phyloP scores from a whole-genome alignment of 2,888 invertebrate species.

The Periphyllus acericola region DNA sequence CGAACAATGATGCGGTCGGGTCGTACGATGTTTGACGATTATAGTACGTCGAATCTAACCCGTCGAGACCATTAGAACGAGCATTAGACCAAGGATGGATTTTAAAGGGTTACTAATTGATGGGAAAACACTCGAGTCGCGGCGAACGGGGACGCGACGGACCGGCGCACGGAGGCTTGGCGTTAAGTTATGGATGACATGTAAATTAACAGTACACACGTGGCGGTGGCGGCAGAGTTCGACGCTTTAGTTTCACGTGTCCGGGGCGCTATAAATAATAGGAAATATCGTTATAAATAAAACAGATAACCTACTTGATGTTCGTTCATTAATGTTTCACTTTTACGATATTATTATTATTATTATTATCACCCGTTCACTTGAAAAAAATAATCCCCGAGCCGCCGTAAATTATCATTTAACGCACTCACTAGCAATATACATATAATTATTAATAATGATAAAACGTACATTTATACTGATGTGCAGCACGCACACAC shows the following conservation, averaged over 20 bases:
- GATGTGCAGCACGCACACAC: too few species aligned
- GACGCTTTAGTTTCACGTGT: background rate
- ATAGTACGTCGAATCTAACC: too few species aligned
- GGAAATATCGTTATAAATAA: conserved; percentile 28
- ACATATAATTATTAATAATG: too few species aligned
- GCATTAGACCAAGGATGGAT: too few species aligned
- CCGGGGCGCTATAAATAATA: conserved; percentile 24
- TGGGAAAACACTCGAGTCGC: conserved; percentile 24
- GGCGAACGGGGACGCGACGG: background rate
- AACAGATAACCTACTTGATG: conserved; percentile 37
- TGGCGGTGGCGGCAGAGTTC: background rate
- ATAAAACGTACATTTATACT: too few species aligned
- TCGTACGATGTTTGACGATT: too few species aligned
- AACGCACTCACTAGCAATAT: background rate
- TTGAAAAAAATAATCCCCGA: conserved; percentile 1
- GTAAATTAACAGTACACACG: conserved; percentile 30
- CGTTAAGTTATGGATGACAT: conserved; percentile 54
- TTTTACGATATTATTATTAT: background rate
- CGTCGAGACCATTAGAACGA: too few species aligned
- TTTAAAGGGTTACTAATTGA: background rate
- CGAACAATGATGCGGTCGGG: too few species aligned
- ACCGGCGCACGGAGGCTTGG: background rate
- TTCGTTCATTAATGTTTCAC: background rate
- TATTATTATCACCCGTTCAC: background rate
- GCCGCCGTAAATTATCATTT: conserved; percentile 21